A percentile compares a stretch with the other conserved stretches of the same genome.
Conservation (phyloP, 2,113 vertebrate genomes). For the Tiliqua scincoides region DNA sequence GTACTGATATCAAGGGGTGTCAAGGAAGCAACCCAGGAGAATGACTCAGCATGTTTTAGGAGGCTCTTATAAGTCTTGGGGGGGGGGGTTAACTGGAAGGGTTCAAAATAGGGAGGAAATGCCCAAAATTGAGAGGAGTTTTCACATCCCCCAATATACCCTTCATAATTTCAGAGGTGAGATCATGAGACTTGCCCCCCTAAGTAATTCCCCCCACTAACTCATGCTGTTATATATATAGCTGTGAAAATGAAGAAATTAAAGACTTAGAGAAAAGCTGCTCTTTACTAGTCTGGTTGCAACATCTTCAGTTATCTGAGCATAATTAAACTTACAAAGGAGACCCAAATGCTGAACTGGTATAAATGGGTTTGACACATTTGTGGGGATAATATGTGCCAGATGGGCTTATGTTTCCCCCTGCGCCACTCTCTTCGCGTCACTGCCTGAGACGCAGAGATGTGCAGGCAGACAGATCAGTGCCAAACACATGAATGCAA, state of each 20-base stretch:
- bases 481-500: conserved; percentile 75
- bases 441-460: conserved; percentile 51
- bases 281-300: neutral
- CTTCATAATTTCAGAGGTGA: too few relatives aligned
- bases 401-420: conserved; percentile 48
- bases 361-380: conserved; percentile 19
- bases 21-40: too few relatives aligned
- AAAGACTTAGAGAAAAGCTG: neutral
- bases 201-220: too few relatives aligned
- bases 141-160: too few relatives aligned
- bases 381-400: neutral
- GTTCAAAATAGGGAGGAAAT: too few relatives aligned
- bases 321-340: conserved; percentile 7
- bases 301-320: neutral
- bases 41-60: too few relatives aligned
- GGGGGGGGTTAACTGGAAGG: too few relatives aligned
- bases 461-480: conserved; percentile 38
- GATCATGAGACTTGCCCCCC: too few relatives aligned
- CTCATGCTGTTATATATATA: too few relatives aligned
- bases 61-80: too few relatives aligned
- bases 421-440: conserved; percentile 43
- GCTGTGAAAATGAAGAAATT: neutral
- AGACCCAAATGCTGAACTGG: neutral
- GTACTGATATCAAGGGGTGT: too few relatives aligned
- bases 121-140: too few relatives aligned